Evolutionary conservation across 2,888 invertebrate species (phyloP).

Genomic region (Rambutsinella grinnellia): DNA sequence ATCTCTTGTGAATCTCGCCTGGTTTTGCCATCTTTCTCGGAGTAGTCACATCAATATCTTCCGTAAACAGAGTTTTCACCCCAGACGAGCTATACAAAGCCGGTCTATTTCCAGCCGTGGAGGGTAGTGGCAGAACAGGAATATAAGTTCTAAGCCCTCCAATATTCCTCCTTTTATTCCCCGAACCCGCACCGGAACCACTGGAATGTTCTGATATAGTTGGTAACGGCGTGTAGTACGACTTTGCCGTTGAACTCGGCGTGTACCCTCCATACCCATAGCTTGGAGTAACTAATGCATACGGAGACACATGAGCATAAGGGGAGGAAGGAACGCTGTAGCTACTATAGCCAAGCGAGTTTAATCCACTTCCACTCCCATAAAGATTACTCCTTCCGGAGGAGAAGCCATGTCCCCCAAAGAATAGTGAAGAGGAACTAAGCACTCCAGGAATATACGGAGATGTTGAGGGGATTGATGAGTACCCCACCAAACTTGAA

Average conservation of each 20-base stretch:
- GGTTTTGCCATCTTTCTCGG: conserved; percentile 67
- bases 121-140: conserved; percentile 43
- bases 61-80: conserved; percentile 71
- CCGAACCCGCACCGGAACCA: conserved; percentile 19
- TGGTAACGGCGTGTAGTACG: conserved; percentile 44
- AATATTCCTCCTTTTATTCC: conserved; percentile 18
- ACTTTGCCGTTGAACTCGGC: conserved; percentile 25
- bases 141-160: conserved; percentile 51
- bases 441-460: conserved; percentile 44
- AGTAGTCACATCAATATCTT: conserved; percentile 86
- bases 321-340: conserved; percentile 12
- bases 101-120: conserved; percentile 32
- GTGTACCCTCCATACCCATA: conserved; percentile 39
- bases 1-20: conserved; percentile 57
- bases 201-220: conserved; percentile 63
- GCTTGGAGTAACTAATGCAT: conserved; percentile 25
- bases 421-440: conserved; percentile 39
- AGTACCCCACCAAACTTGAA: conserved; percentile 36
- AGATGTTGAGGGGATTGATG: conserved; percentile 5
- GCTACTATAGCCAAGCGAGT: conserved; percentile 30
- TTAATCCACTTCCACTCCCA: conserved; percentile 22
- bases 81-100: conserved; percentile 70
- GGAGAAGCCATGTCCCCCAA: conserved; percentile 43
- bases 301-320: conserved; percentile 22
- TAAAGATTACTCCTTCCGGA: conserved; percentile 34